Conservation (phyloP, 2,888 invertebrate species). For the Apeira syringaria region DNA sequence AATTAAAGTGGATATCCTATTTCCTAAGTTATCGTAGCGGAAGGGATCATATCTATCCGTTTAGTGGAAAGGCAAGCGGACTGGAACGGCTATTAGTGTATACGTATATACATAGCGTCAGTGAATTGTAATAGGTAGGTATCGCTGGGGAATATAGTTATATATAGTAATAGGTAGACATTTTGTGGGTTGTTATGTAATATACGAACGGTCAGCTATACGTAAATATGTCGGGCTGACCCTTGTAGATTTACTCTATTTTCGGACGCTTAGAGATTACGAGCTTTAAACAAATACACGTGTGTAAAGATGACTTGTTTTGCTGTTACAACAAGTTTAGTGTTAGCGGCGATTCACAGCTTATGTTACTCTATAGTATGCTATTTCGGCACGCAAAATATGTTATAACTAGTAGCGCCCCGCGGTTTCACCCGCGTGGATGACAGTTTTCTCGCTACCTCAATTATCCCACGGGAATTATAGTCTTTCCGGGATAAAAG, state of each 20-base stretch:
- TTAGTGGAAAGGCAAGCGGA: conserved; percentile 23
- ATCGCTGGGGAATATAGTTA: neutral
- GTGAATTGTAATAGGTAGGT: neutral
- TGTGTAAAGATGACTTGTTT: too few species aligned
- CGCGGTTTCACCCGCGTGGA: too few species aligned
- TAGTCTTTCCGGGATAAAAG: too few species aligned
- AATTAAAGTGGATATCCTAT: conserved; percentile 30
- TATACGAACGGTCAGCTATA: neutral
- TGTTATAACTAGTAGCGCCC: too few species aligned
- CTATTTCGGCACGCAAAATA: too few species aligned
- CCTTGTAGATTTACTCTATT: neutral
- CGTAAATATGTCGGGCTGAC: neutral
- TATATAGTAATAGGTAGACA: conserved; percentile 1
- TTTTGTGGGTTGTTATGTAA: conserved; percentile 8
- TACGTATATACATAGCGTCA: conserved; percentile 14
- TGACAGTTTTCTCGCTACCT: too few species aligned
- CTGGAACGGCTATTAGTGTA: conserved; percentile 22
- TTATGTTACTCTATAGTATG: too few species aligned
- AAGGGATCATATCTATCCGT: conserved; percentile 36
- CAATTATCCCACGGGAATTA: too few species aligned
- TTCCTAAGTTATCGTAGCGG: conserved; percentile 35
- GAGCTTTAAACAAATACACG: neutral
- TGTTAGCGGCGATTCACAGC: too few species aligned
- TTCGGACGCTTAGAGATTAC: neutral
- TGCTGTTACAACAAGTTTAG: too few species aligned